A percentile compares a stretch with the other conserved stretches of the same genome.
Evolutionary conservation across 2,797 vertebrate genomes (phyloP).

Genomic region (Silurus lanzhouensis): DNA sequence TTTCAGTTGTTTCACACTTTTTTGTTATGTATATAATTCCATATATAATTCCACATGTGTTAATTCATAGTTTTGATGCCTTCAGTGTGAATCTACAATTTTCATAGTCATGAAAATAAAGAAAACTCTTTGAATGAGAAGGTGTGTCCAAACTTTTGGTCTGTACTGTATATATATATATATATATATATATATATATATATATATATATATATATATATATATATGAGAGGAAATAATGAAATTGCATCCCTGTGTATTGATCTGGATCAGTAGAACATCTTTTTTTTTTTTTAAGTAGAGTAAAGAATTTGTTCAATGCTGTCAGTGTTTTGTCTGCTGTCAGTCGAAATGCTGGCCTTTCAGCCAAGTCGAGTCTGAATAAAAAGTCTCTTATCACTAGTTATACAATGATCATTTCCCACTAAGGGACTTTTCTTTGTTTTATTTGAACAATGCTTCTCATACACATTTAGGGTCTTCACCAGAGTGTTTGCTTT

Average conservation of each 20-base stretch:
- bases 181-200: too few relatives aligned
- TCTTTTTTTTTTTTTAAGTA: neutral
- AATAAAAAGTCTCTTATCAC: neutral
- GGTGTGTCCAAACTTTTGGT: too few relatives aligned
- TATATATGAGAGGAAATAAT: neutral
- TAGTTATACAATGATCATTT: neutral
- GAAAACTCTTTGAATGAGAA: too few relatives aligned
- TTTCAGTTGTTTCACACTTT: too few relatives aligned
- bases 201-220: too few relatives aligned
- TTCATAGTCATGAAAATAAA: too few relatives aligned
- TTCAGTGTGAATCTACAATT: too few relatives aligned
- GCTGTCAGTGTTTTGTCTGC: neutral
- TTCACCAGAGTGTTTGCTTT: neutral
- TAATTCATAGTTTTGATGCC: too few relatives aligned
- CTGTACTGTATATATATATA: too few relatives aligned
- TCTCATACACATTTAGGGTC: neutral
- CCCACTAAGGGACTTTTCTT: slow-evolving; percentile 4
- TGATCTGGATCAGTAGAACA: neutral
- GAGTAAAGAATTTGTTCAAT: neutral
- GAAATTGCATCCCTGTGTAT: neutral
- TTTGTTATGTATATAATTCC: too few relatives aligned
- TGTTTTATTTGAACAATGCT: neutral
- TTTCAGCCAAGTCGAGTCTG: neutral
- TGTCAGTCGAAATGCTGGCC: slow-evolving; percentile 15
- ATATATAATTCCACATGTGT: too few relatives aligned